phyloP scores from a whole-genome alignment of 1,140 invertebrate species.

The Colletes latitarsis region DNA sequence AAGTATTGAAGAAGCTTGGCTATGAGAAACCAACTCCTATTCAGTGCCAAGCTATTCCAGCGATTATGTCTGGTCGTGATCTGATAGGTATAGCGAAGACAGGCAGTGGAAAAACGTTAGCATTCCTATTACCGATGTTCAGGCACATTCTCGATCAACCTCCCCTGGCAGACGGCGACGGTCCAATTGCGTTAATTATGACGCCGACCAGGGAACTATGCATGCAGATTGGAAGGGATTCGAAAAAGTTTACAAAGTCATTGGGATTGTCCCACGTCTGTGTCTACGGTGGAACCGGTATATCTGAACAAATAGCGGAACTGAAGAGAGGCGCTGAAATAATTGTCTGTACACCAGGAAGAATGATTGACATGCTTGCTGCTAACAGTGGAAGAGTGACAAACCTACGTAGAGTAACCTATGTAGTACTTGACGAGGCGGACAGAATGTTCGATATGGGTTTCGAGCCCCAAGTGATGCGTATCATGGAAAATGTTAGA shows the following conservation, averaged over 20 bases:
- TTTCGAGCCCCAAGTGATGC: conserved; percentile 99
- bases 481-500: conserved; percentile 98
- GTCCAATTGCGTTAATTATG: conserved; percentile 98
- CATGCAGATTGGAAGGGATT: conserved; percentile 99
- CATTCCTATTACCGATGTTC: conserved; percentile 99
- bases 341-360: conserved; percentile 98
- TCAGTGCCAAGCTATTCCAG: conserved; percentile 98
- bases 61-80: conserved; percentile 98
- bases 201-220: conserved; percentile 98
- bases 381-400: conserved; percentile 99
- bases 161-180: conserved; percentile 95
- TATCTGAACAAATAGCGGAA: conserved; percentile 98
- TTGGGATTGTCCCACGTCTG: conserved; percentile 94
- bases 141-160: conserved; percentile 98
- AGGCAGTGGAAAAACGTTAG: conserved; percentile 99
- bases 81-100: conserved; percentile 99
- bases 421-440: conserved; percentile 98
- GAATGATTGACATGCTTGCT: conserved; percentile 99
- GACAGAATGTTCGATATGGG: conserved; percentile 99
- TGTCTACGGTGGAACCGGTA: conserved; percentile 99
- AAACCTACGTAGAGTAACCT: conserved; percentile 96
- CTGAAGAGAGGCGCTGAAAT: conserved; percentile 98
- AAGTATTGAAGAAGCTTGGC: conserved; percentile 94
- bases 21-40: conserved; percentile 99
- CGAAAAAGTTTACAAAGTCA: conserved; percentile 96